Evolutionary conservation across 2,113 vertebrate species (phyloP).

Genomic region (Polypterus senegalus): DNA sequence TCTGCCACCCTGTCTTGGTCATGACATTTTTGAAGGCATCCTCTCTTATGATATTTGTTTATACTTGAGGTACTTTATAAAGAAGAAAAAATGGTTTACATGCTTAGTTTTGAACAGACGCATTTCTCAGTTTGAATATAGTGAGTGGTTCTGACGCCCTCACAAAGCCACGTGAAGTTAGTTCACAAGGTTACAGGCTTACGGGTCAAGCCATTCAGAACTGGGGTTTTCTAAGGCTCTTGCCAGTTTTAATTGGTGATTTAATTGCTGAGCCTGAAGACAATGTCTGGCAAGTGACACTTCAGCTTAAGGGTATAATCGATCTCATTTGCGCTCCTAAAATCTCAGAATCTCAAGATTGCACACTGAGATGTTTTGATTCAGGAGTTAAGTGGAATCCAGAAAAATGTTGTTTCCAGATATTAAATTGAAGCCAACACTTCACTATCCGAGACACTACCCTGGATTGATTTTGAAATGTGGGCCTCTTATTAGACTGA

Average conservation of each 20-base stretch:
- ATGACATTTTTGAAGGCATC: conserved; percentile 21
- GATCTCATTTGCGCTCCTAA: conserved; percentile 25
- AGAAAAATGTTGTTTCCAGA: conserved; percentile 19
- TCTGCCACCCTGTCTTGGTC: conserved; percentile 21
- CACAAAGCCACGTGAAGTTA: conserved; percentile 25
- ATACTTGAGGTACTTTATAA: conserved; percentile 21
- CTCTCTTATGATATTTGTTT: conserved; percentile 22
- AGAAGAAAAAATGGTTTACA: conserved; percentile 16
- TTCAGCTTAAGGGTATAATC: conserved; percentile 19
- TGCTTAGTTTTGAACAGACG: conserved; percentile 16
- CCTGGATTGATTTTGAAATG: conserved; percentile 21
- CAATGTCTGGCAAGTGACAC: conserved; percentile 20
- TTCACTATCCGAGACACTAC: conserved; percentile 18
- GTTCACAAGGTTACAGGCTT: conserved; percentile 12
- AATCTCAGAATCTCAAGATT: conserved; percentile 15
- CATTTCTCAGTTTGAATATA: conserved; percentile 25
- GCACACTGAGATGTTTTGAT: conserved; percentile 23
- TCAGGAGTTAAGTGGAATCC: conserved; percentile 25
- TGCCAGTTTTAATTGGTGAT: conserved; percentile 23
- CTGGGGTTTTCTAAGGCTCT: conserved; percentile 24
- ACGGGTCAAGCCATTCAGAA: conserved; percentile 27
- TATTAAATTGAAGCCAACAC: conserved; percentile 16
- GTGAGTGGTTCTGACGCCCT: conserved; percentile 22
- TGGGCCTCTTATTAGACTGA: conserved; percentile 20
- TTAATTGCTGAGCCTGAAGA: conserved; percentile 20